Evolutionary conservation across 2,797 vertebrate genomes (phyloP).

Genomic region (Falco columbarius): DNA sequence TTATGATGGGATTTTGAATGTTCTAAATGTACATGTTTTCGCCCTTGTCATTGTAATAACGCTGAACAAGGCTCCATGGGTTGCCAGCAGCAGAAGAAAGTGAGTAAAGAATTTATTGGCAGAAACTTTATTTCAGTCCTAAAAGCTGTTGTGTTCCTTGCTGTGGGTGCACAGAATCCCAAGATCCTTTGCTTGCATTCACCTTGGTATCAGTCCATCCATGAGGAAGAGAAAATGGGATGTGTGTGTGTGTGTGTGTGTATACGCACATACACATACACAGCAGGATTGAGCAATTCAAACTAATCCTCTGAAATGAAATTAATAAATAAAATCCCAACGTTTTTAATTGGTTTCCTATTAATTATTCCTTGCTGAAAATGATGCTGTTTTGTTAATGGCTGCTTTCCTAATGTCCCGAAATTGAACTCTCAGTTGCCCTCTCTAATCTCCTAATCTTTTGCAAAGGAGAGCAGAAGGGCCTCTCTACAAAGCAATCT

Average conservation of each 20-base stretch:
- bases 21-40: background rate
- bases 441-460: slow-evolving; percentile 9
- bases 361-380: background rate
- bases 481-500: background rate
- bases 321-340: background rate
- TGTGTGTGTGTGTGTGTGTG: too few relatives aligned
- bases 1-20: background rate
- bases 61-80: background rate
- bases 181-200: background rate
- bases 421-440: background rate
- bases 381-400: background rate
- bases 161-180: background rate
- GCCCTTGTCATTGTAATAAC: background rate
- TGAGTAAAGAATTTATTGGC: background rate
- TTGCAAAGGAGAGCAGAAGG: slow-evolving; percentile 2
- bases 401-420: background rate
- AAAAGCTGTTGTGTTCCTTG: background rate
- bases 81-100: background rate
- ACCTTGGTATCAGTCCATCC: background rate
- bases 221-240: background rate
- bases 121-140: background rate
- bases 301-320: background rate
- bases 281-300: background rate
- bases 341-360: background rate
- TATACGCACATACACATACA: background rate